Base-by-base conservation (phyloP, 2,113 vertebrate genomes). In the Eonycteris spelaea region DNA sequence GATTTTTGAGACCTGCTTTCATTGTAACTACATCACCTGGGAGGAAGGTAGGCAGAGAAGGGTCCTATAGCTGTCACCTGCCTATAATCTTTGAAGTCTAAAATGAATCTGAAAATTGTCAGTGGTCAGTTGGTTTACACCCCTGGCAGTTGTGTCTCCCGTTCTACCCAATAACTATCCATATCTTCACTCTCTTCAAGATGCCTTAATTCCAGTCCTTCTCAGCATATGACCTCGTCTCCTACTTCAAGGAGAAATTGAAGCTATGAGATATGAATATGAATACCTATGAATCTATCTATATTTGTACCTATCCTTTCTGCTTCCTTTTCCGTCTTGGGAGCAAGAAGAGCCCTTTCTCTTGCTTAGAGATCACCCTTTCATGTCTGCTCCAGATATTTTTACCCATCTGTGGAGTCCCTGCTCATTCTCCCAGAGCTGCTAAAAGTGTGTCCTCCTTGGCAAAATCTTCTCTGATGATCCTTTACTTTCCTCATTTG, bases 181-280 rank as follows among this genome's bases (percentile, higher is more conserved):
- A 78, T 26, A 67, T 83, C 45, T 24, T 87, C 43, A 70, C 53
- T 40, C 43, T 70, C 68, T 79, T 85, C 30, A 73, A 24, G 48
- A 18, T 70, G 35, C 80, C 33, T 63, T 33, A 83, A 83, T 88
- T n/a, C 33, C 18, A 53, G 0, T 77, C 16, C 26, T 71, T 84
- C 38, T 82, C 35, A 67, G 51, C 86, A 33, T 92, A 67, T 65
- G 30, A 91, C 21, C 16, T 78, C 82, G 74, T 45, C 14, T 96
- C n/a, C 63, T 88, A 67, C 55, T 86, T 35, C 38, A 92, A 70
- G 85, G 85, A 92, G 79, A 93, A 77, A 70, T 13, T 26, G 89
- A 90, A 48, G 28, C 87, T 86, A 68, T 4, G 4, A 55, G 35
- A 79, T 75, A 35, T 21, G 30, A 55, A 73, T 79, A 35, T 70